Evolutionary conservation across 2,888 invertebrate species (phyloP).

Genomic region (Pegoplata infirma): DNA sequence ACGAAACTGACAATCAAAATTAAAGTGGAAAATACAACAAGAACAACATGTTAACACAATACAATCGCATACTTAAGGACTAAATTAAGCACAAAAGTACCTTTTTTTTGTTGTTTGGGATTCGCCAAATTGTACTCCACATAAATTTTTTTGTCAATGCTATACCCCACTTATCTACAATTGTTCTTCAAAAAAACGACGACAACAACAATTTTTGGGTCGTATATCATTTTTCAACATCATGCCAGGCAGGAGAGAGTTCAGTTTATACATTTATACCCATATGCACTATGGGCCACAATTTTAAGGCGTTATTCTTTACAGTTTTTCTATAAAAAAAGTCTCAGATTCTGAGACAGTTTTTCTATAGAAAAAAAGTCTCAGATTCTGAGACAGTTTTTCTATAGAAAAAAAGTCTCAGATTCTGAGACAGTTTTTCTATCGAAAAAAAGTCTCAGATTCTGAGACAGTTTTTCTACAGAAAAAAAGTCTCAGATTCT

Average conservation of each 20-base stretch:
- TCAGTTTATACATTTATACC: neutral
- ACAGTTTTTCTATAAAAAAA: no score
- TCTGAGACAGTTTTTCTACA: no score
- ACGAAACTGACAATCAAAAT: conserved; percentile 55
- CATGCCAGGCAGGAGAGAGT: neutral
- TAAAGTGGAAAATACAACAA: conserved; percentile 30
- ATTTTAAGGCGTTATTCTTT: no score
- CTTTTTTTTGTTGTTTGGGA: neutral
- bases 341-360: no score
- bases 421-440: no score
- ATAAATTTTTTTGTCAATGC: no score
- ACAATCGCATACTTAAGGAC: conserved; percentile 12
- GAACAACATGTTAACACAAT: conserved; percentile 25
- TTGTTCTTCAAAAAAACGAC: conserved; percentile 43
- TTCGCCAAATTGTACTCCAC: conserved; percentile 30
- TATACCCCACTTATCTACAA: conserved; percentile 42
- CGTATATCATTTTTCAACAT: conserved; percentile 55
- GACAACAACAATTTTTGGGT: conserved; percentile 28
- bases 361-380: no score
- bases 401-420: no score
- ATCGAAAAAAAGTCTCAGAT: no score
- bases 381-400: no score
- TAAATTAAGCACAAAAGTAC: conserved; percentile 39
- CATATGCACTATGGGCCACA: conserved; percentile 7
- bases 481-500: no score